phyloP scores from a whole-genome alignment of 2,888 invertebrate genomes.

The Sylvicola cinctus region DNA sequence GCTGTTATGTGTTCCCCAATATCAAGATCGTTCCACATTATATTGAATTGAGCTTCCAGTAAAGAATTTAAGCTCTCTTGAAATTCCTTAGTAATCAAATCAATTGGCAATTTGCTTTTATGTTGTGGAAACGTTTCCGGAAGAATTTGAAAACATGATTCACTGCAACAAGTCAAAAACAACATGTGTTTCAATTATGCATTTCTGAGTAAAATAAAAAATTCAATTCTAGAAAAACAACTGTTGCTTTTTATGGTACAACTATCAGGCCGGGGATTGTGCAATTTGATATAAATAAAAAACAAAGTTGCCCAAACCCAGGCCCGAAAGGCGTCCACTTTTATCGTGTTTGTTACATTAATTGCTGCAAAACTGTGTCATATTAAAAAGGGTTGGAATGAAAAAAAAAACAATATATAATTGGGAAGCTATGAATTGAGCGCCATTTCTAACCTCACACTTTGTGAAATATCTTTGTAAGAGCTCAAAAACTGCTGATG shows the following conservation, averaged over 20 bases:
- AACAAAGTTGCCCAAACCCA: not conserved
- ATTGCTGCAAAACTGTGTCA: too few species aligned
- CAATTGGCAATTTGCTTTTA: too few species aligned
- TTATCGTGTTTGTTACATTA: not conserved
- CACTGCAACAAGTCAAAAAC: too few species aligned
- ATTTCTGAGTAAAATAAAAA: not conserved
- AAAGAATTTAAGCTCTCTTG: slow-evolving; percentile 1
- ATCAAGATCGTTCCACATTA: slow-evolving; percentile 2
- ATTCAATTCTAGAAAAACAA: not conserved
- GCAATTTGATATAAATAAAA: not conserved
- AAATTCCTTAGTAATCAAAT: slow-evolving; percentile 1
- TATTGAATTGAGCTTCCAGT: slow-evolving; percentile 1
- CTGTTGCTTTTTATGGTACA: not conserved
- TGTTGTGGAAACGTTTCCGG: too few species aligned
- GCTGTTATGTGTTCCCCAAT: not conserved
- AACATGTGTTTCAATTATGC: too few species aligned
- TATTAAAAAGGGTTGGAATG: too few species aligned
- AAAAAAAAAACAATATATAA: too few species aligned
- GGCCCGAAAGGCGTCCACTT: not conserved
- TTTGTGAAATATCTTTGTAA: too few species aligned
- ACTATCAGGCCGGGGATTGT: slow-evolving; percentile 2
- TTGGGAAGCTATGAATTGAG: too few species aligned
- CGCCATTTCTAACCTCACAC: too few species aligned
- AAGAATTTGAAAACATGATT: too few species aligned
- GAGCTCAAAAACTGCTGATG: too few species aligned